These are phyloP conservation scores for Struthio camelus DNA, from an alignment of 2,113 vertebrate genomes.

Conservation along the genomic window DNA sequence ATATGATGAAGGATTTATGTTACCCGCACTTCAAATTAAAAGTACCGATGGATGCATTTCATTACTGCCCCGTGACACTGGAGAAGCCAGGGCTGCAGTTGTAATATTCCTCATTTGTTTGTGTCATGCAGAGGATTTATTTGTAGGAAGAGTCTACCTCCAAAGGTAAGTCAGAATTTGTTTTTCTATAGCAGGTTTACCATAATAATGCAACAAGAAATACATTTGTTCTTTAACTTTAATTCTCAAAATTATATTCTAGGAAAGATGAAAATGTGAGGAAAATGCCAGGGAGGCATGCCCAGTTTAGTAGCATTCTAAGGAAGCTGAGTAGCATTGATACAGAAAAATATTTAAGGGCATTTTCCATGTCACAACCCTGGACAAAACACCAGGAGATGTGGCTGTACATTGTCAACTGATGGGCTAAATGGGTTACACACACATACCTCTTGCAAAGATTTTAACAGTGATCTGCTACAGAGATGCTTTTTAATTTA, in stretches of 20 bases:
- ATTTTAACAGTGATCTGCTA: background rate
- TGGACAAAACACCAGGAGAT: background rate
- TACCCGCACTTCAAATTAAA: slow-evolving; percentile 74
- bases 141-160: slow-evolving; percentile 39
- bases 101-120: slow-evolving; percentile 33
- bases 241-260: slow-evolving; percentile 3
- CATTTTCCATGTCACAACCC: background rate
- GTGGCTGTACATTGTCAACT: background rate
- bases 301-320: slow-evolving; percentile 55
- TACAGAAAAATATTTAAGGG: slow-evolving; percentile 34
- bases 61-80: slow-evolving; percentile 44
- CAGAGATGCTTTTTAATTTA: background rate
- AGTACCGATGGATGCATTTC: slow-evolving; percentile 64
- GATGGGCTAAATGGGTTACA: background rate
- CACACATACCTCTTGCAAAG: background rate
- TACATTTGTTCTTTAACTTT: background rate
- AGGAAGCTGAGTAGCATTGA: slow-evolving; percentile 45
- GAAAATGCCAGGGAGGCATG: slow-evolving; percentile 38
- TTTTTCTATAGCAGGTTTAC: background rate
- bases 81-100: slow-evolving; percentile 41
- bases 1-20: slow-evolving; percentile 74
- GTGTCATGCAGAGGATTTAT: slow-evolving; percentile 45
- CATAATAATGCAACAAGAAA: background rate
- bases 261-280: slow-evolving; percentile 24
- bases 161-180: slow-evolving; percentile 67